phyloP scores from a whole-genome alignment of 1,140 invertebrate species.

The Ditylenchus dipsaci region DNA sequence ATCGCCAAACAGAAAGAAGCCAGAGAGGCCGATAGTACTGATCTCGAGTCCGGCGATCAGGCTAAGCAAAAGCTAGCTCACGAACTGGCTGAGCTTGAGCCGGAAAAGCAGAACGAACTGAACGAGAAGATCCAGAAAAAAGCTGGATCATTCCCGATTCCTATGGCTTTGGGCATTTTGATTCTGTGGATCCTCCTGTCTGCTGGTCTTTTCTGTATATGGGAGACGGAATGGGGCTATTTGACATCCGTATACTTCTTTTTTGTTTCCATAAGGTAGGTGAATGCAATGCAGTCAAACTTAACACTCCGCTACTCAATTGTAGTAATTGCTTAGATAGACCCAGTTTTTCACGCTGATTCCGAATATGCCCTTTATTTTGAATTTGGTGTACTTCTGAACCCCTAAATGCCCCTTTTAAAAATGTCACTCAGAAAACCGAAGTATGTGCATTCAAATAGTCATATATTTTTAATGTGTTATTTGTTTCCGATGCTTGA shows the following conservation, averaged over 20 bases:
- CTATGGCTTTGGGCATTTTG: conserved; percentile 49
- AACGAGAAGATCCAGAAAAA: conserved; percentile 32
- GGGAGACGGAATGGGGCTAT: conserved; percentile 54
- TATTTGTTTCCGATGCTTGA: no score
- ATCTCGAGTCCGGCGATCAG: conserved; percentile 12
- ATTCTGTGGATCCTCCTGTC: conserved; percentile 55
- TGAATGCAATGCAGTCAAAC: no score
- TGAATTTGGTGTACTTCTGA: no score
- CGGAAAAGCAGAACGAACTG: conserved; percentile 34
- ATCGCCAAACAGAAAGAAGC: conserved; percentile 13
- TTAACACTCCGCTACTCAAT: no score
- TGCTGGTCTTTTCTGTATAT: conserved; percentile 51
- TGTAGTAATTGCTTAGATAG: no score
- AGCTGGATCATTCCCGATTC: conserved; percentile 42
- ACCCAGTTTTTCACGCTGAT: no score
- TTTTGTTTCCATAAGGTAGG: conserved; percentile 55
- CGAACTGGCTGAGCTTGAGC: conserved; percentile 20
- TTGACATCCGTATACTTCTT: conserved; percentile 55
- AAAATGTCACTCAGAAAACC: no score
- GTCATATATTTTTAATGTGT: no score
- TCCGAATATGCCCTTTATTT: no score
- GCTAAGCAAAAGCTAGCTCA: conserved; percentile 21
- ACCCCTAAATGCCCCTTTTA: no score
- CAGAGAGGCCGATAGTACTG: conserved; percentile 10
- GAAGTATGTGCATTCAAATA: no score